Base-by-base conservation (phyloP, 2,888 invertebrate genomes). In the Campaea margaritaria region DNA sequence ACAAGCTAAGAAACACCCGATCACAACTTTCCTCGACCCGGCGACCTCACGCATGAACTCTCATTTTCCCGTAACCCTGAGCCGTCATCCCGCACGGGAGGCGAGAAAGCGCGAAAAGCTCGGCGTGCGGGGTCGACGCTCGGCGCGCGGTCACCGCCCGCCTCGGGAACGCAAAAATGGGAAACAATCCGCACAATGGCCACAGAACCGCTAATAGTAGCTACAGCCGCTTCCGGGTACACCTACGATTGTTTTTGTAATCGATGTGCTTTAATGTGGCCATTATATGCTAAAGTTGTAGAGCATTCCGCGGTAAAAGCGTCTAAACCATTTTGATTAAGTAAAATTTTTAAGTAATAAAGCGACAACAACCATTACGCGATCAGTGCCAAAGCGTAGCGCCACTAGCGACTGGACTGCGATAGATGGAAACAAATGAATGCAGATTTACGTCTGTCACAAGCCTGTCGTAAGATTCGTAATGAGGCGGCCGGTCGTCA, bases 101-200 rank as follows among this genome's bases (percentile, higher is more conserved):
- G 50, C 48, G 28, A 34, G 51, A 52, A 50, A 56, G 39, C 44
- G 62, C 52, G 58, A 62, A 65, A 53, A 16, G 52, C 42, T n/a
- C 51, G 13, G 15, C 43, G 21, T 11, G 21, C 58, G 69, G 65
- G 71, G 71, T 72, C 69, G 63, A 57, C 65, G 71, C 57, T 34
- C 58, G 43, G 38, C 62, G 63, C 64, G 62, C 69, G 63, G 67
- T 66, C 67, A 65, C 10, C 58, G 65, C 57, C 57, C 67, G 58
- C 42, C 58, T 45, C 49, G 58, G 53, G 39, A 59, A 56, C 59
- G 64, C 57, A 50, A 52, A 62, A 63, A 62, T 59, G 57, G 67
- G 65, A 61, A 68, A 67, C 68, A 64, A 64, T 60, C 45, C 48
- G 15, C 36, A 56, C 56, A 45, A 44, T 48, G 28, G 31, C 16